Evolutionary conservation across 2,113 vertebrate genomes (phyloP), one percentile per base, ranked within the genome.

Genomic region (Sinocyclocheilus rhinocerous): DNA sequence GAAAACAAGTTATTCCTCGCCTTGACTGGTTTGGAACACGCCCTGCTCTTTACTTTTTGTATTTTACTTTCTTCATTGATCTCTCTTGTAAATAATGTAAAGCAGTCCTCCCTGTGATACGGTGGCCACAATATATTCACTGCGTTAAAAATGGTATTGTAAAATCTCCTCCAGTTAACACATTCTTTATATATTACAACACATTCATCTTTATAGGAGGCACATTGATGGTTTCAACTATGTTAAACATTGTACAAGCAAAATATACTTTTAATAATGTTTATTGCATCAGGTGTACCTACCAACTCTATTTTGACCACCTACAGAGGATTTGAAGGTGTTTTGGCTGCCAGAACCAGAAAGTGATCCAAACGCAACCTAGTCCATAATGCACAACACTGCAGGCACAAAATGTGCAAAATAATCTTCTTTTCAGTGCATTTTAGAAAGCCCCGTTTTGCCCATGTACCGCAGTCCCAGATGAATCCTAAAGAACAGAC

Each of bases 401-500:
- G 55, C 55, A 39, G 8, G n/a, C 77, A 79, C 4, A 36, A 78
- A 55, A 77, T 77, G 24, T 6, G 8, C 48, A 76, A 63, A 78
- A 69, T 50, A 39, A 48, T 76, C 33, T 79, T 73, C 24, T 61
- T 22, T 61, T 73, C 75, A 26, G 5, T 45, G 48, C 42, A 22
- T 29, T 29, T 59, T 52, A 33, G 36, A 50, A 1, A 65, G 7
- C 65, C 11, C 61, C 6, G 9, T 39, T 61, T 87, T 36, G 63
- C 50, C 76, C 16, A 18, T 50, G 15, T 29, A 61, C 20, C 39
- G 7, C 42, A 79, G 42, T 75, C 87, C 63, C 78, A 67, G 76
- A 65, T 76, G 57, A 50, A 48, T 67, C 16, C 72, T 15, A 18
- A 50, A 83, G 52, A 80, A 69, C 15, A 61, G 75, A 55, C 81